Conservation (phyloP, 2,797 vertebrate species). For the Tenualosa ilisha region DNA sequence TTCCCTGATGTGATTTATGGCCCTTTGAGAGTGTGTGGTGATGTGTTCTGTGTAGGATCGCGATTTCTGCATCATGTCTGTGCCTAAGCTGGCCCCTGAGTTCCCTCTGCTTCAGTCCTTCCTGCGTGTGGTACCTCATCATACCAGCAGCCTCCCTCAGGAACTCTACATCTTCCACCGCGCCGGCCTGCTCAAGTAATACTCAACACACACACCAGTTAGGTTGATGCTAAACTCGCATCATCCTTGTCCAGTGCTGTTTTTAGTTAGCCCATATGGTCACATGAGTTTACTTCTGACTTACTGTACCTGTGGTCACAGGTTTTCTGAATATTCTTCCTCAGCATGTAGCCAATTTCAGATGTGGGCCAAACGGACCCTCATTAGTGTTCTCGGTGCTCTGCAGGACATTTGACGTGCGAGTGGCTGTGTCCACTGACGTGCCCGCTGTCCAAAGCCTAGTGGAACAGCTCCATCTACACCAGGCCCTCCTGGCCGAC, state of each 20-base stretch:
- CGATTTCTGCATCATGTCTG: constrained; percentile 81
- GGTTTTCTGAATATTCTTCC: background rate
- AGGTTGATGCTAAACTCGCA: too few relatives aligned
- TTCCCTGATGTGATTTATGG: background rate
- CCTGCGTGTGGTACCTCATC: constrained; percentile 67
- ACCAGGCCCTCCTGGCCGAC: constrained; percentile 74
- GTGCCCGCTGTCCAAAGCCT: constrained; percentile 70
- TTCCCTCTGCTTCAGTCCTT: constrained; percentile 82
- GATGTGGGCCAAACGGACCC: background rate
- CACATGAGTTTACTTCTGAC: background rate
- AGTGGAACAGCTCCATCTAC: constrained; percentile 68
- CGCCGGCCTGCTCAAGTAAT: constrained; percentile 77
- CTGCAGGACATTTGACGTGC: constrained; percentile 78
- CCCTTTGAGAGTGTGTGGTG: background rate
- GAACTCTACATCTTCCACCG: constrained; percentile 87
- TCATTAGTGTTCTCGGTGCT: constrained; percentile 30
- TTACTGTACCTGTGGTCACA: background rate
- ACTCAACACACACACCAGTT: too few relatives aligned
- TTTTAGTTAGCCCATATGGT: background rate
- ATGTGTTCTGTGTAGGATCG: constrained; percentile 70
- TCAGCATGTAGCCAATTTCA: background rate
- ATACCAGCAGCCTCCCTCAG: constrained; percentile 54
- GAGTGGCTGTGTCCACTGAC: constrained; percentile 72
- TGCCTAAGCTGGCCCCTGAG: constrained; percentile 75
- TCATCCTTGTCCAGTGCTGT: too few relatives aligned